These are phyloP conservation scores for Brachyhypopomus occidentalis DNA, from an alignment of 2,113 vertebrate species.

Conservation along the genomic window DNA sequence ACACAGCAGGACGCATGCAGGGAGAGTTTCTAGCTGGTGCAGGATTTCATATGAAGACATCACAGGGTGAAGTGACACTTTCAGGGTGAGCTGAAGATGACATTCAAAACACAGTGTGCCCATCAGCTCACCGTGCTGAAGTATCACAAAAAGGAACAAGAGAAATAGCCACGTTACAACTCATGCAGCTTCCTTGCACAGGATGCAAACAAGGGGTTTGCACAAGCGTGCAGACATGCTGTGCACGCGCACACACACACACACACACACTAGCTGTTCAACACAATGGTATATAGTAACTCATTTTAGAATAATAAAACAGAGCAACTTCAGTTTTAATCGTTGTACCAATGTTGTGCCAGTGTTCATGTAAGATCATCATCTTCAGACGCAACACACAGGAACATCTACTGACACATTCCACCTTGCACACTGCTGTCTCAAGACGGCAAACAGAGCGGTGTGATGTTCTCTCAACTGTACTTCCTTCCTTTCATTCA, in stretches of 20 bases:
- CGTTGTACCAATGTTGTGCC: too few relatives aligned
- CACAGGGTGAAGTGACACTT: not conserved
- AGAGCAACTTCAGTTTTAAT: too few relatives aligned
- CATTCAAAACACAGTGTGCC: slow-evolving; percentile 1
- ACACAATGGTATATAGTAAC: not conserved
- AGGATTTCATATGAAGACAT: not conserved
- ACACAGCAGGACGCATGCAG: not conserved
- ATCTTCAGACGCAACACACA: too few relatives aligned
- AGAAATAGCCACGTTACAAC: not conserved
- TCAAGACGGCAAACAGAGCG: too few relatives aligned
- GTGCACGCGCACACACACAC: not conserved
- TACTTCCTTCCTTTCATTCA: too few relatives aligned
- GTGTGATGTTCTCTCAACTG: too few relatives aligned
- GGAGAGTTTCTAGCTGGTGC: not conserved
- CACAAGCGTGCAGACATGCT: not conserved
- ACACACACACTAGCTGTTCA: not conserved
- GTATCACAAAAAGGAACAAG: not conserved
- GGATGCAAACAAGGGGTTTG: not conserved
- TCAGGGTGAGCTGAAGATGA: not conserved
- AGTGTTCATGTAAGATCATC: too few relatives aligned
- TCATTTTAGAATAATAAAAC: too few relatives aligned
- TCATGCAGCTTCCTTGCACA: not conserved
- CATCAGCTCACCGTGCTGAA: not conserved
- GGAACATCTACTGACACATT: too few relatives aligned
- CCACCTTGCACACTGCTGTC: too few relatives aligned